These are phyloP conservation scores for Phataginus tetradactyla DNA, from an alignment of 2,797 vertebrate genomes.

Conservation along the genomic window DNA sequence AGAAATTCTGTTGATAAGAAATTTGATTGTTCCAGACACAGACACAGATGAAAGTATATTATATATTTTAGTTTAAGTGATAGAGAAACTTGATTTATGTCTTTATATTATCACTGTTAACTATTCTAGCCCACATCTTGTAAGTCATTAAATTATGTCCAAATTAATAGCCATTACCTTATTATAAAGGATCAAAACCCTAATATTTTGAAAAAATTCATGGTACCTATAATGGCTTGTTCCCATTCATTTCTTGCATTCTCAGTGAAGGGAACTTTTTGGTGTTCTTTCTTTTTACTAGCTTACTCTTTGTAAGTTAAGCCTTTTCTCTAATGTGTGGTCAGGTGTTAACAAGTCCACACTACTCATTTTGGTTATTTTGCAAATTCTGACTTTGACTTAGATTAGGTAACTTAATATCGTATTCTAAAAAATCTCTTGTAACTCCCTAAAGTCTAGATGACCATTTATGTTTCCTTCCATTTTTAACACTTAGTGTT, in stretches of 20 bases:
- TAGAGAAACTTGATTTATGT: conserved; percentile 1
- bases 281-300: not conserved
- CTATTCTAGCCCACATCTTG: not conserved
- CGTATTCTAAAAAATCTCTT: conserved; percentile 17
- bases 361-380: not conserved
- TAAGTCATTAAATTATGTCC: not conserved
- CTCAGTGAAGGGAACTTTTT: not conserved
- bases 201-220: not conserved
- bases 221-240: not conserved
- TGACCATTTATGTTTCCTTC: not conserved
- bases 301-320: not conserved
- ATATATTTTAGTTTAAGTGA: not conserved
- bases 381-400: not conserved
- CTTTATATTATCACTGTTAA: not conserved
- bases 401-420: not conserved
- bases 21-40: not conserved
- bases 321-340: not conserved
- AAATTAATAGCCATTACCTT: conserved; percentile 10
- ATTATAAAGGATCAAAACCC: not conserved
- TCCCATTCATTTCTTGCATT: not conserved
- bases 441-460: not conserved
- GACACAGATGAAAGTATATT: not conserved
- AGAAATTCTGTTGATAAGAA: not conserved
- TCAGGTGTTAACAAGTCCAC: not conserved
- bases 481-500: not conserved